Evolutionary conservation across 2,797 vertebrate genomes (phyloP).

Genomic region (Megaceryle alcyon): DNA sequence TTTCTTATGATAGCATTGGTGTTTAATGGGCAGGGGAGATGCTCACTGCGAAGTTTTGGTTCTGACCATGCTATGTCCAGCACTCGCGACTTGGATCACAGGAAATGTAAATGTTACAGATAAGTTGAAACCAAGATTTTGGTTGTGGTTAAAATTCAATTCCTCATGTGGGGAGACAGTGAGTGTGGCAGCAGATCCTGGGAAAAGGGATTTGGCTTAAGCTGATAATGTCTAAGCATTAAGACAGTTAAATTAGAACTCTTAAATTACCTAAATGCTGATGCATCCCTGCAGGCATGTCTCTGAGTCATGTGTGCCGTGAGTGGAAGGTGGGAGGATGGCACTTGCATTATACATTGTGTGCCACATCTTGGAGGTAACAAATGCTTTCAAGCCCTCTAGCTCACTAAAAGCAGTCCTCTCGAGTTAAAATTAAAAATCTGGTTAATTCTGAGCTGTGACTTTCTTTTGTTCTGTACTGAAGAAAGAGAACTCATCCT

Average conservation of each 20-base stretch:
- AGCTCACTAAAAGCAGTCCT: neutral
- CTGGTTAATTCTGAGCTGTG: neutral
- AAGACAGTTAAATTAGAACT: constrained; percentile 57
- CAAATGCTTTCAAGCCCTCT: neutral
- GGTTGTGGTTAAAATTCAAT: neutral
- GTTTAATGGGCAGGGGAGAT: neutral
- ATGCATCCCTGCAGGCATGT: neutral
- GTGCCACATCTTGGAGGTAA: neutral
- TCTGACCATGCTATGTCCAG: rapidly evolving
- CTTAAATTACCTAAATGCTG: constrained; percentile 63
- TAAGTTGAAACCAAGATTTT: neutral
- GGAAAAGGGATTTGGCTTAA: constrained; percentile 32
- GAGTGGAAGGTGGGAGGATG: constrained; percentile 37
- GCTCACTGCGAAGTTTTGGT: neutral
- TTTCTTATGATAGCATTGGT: neutral
- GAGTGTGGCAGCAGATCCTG: constrained; percentile 1
- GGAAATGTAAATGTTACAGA: neutral
- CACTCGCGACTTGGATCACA: neutral
- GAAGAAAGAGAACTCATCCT: neutral
- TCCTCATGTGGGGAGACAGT: neutral
- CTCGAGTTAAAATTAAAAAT: neutral
- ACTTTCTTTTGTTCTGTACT: neutral
- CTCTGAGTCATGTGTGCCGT: constrained; percentile 15
- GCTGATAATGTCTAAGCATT: constrained; percentile 50
- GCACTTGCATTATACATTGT: neutral